Evolutionary conservation across 2,888 invertebrate species (phyloP).

Genomic region (Carterocephalus palaemon): DNA sequence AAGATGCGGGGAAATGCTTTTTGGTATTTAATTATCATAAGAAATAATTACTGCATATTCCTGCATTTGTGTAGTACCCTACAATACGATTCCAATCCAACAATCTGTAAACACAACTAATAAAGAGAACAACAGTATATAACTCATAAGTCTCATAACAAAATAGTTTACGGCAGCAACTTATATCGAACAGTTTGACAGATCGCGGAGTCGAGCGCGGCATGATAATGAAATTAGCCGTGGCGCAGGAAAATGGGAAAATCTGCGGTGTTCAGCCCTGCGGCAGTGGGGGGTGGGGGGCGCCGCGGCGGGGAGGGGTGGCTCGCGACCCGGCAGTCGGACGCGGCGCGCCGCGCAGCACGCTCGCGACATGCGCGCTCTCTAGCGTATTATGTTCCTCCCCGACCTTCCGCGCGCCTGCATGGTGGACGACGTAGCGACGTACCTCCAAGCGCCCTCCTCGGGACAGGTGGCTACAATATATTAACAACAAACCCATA

Average conservation of each 20-base stretch:
- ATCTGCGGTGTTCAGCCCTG: slow-evolving; percentile 33
- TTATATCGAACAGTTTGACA: slow-evolving; percentile 25
- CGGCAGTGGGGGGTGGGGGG: slow-evolving; percentile 31
- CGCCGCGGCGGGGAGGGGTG: slow-evolving; percentile 35
- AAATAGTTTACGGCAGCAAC: slow-evolving; percentile 17
- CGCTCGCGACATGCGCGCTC: slow-evolving; percentile 72
- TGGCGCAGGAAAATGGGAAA: slow-evolving; percentile 5
- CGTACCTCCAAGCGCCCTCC: slow-evolving; percentile 96
- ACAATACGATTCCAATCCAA: not conserved
- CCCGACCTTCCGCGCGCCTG: slow-evolving; percentile 95
- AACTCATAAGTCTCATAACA: slow-evolving; percentile 3
- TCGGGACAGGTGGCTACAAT: slow-evolving; percentile 92
- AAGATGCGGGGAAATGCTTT: no score
- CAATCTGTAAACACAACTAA: no score
- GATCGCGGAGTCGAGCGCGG: slow-evolving; percentile 16
- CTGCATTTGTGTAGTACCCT: no score
- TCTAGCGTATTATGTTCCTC: slow-evolving; percentile 88
- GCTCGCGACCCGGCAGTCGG: slow-evolving; percentile 59
- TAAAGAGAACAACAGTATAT: no score
- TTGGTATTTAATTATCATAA: no score
- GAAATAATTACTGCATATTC: no score
- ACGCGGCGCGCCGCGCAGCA: slow-evolving; percentile 75
- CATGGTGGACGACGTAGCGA: slow-evolving; percentile 97
- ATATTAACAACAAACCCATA: slow-evolving; percentile 77
- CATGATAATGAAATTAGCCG: slow-evolving; percentile 24